Percentiles rank a stretch among this genome's conserved stretches.
These are phyloP conservation scores for Scalopus aquaticus DNA, from an alignment of 2,113 vertebrate species.

Conservation along the genomic window DNA sequence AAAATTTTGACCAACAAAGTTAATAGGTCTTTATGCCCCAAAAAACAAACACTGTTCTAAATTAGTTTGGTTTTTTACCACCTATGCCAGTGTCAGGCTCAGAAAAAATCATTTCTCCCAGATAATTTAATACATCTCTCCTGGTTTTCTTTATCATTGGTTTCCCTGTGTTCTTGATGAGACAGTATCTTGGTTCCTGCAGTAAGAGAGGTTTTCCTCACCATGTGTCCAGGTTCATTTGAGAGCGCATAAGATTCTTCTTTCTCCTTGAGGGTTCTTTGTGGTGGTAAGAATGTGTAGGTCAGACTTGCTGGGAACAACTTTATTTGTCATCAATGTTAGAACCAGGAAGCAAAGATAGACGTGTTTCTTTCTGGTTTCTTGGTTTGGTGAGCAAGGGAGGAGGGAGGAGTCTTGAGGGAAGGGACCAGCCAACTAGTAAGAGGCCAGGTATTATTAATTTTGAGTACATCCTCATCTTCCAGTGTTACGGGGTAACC, in stretches of 20 bases:
- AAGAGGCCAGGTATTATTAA: neutral
- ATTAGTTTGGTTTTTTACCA: constrained; percentile 3
- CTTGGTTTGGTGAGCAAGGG: neutral
- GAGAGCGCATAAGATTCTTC: neutral
- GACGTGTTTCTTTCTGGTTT: neutral
- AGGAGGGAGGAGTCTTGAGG: neutral
- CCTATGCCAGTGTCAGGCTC: neutral
- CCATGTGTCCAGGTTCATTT: neutral
- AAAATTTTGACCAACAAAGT: neutral
- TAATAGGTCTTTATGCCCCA: neutral
- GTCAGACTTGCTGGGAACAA: neutral
- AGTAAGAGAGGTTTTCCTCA: neutral
- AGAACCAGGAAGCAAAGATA: neutral
- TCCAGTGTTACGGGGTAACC: too few relatives aligned
- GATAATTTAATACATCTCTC: neutral
- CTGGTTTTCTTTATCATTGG: neutral
- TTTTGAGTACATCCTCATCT: neutral
- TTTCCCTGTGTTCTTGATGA: neutral
- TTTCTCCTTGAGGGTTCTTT: neutral
- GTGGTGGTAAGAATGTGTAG: accelerated
- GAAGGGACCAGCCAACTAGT: neutral
- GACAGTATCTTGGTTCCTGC: neutral
- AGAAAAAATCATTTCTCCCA: constrained; percentile 42
- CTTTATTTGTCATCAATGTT: neutral
- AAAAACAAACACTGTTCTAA: neutral